A percentile compares a stretch with the other conserved stretches of the same genome.
Evolutionary conservation across 35 echinoderm and acorn worm genomes (phyloP).

Genomic region (Lytechinus pictus): DNA sequence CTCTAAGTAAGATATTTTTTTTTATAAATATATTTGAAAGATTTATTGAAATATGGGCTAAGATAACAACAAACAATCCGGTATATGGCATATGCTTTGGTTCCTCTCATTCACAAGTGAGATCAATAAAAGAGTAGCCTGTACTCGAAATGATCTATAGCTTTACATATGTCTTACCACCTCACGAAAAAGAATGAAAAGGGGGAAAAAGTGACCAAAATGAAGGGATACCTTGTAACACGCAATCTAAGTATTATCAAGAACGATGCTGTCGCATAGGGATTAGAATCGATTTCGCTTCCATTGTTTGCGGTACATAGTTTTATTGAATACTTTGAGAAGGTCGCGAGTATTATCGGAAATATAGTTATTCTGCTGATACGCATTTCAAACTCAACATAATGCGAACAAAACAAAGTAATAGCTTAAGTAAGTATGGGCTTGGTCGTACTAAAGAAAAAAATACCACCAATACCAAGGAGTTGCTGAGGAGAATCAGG

Average conservation of each 20-base stretch:
- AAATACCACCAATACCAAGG: no score
- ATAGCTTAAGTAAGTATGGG: no score
- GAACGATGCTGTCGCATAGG: neutral
- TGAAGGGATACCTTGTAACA: neutral
- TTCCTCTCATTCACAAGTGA: neutral
- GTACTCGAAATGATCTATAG: neutral
- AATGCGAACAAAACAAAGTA: no score
- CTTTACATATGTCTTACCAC: neutral
- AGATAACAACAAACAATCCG: no score
- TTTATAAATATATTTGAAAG: no score
- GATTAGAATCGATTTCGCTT: neutral
- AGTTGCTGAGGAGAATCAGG: no score
- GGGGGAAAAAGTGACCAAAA: neutral
- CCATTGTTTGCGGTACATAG: neutral
- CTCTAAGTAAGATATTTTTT: no score
- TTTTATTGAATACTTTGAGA: neutral
- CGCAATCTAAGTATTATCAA: neutral
- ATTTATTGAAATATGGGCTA: no score
- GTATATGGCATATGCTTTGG: no score
- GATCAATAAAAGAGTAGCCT: neutral
- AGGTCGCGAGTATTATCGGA: neutral
- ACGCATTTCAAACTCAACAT: no score
- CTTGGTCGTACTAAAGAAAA: no score
- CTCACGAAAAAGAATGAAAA: neutral
- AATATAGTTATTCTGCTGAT: neutral